Base-by-base conservation (phyloP, 2,113 vertebrate species). In the Arvicanthis niloticus region DNA sequence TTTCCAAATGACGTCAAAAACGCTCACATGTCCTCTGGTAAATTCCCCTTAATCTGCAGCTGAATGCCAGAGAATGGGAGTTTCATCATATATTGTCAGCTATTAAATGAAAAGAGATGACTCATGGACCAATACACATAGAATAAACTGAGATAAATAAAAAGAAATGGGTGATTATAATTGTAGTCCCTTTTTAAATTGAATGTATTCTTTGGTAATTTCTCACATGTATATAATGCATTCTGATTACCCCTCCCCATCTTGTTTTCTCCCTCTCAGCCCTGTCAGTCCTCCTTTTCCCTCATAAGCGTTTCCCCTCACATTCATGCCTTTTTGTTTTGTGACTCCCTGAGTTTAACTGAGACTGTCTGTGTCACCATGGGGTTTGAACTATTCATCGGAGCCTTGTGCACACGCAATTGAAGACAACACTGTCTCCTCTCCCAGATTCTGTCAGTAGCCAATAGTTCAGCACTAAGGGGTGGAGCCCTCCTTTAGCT, bases 131-230 rank as follows among this genome's bases (percentile, higher is more conserved):
- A 91, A 90, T 68, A 92, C 81, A 93, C 24, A n/a, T 67, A 89
- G 17, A n/a, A 67, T 82, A 97, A 89, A 26, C 60, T 60, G n/a
- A 95, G 48, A 45, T 68, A 84, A 92, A 84, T 65, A 51, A 97
- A 56, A 95, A 90, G 12, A 91, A 76, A 31, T 24, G 40, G 67
- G 15, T n/a, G 58, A n/a, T 75, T 96, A 56, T 37, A 67, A 96
- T 37, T 85, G 15, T 65, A 80, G 62, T n/a, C 1, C 24, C 58
- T 90, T 72, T 92, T 91, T 17, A 62, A 34, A 84, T 84, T 17
- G 58, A 62, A 62, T 84, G 16, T 62, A 40, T 17, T 62, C 81
- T 26, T 16, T 62, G 56, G 16, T 62, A 84, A 84, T 17, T 42
- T 45, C 40, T 13, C 58, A 65, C 4, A 31, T 45, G 24, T 65